Base-by-base conservation (phyloP, 2,888 invertebrate species). In the Sesia apiformis region DNA sequence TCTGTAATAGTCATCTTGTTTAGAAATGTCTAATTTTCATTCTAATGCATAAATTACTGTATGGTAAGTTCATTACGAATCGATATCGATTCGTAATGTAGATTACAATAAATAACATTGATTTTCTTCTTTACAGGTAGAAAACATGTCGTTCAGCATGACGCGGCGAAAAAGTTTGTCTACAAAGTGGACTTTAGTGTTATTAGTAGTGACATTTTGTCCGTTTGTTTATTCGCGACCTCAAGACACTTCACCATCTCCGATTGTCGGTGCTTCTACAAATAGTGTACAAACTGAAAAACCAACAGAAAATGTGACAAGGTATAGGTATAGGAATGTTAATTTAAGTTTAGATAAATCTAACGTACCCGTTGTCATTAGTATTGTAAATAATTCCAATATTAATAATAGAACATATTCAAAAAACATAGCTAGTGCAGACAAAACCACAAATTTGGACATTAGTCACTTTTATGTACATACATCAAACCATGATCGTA, bases 101-200 rank as follows among this genome's bases (percentile, higher is more conserved):
- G 38, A 50, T 38, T 4, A 5, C 39, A 6, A 50, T 23, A 38
- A 5, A 4, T 50, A 49, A 57, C 40, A 42, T 8, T 53, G 54
- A 8, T 52, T 60, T 74, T 71, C 63, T 75, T 81, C 43, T 72
- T 88, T 81, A 8, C 89, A 89, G 89, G 84, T 87, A 86, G 65
- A 65, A 58, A 59, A 65, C 67, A 70, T 62, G 68, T 60, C 58
- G 63, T 61, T 51, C 65, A 81, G 55, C 51, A 89, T 89, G 89
- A 73, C 84, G 78, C 76, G 84, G 64, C 74, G 80, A 70, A 87
- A 84, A 81, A 78, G 79, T 82, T 80, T 73, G 71, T 76, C 76
- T 77, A 67, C 66, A 69, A 80, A 77, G 64, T 85, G 87, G 87
- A 88, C 86, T 74, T 72, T 89, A 82, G 76, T 85, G 70, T 76